Percentiles rank a stretch among this genome's conserved stretches.
phyloP scores from a whole-genome alignment of 2,888 invertebrate genomes.

The Hecatera dysodea region DNA sequence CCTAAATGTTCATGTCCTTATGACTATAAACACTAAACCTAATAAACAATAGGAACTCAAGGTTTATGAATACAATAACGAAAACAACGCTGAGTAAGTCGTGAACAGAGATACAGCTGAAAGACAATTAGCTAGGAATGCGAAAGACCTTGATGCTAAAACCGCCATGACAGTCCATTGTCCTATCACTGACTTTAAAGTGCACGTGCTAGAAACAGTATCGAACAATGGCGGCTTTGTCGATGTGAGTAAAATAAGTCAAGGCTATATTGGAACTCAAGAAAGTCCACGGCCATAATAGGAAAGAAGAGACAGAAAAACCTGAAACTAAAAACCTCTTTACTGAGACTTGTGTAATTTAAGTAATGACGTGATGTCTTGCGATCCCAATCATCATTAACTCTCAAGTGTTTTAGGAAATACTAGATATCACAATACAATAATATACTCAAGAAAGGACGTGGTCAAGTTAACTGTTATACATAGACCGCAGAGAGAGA shows the following conservation, averaged over 20 bases:
- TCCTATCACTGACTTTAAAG: constrained; percentile 43
- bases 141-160: constrained; percentile 44
- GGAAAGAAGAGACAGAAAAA: constrained; percentile 12
- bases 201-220: constrained; percentile 27
- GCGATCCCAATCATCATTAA: background rate
- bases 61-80: constrained; percentile 15
- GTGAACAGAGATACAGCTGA: constrained; percentile 38
- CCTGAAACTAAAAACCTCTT: background rate
- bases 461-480: constrained; percentile 4
- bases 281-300: constrained; percentile 8
- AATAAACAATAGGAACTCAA: constrained; percentile 30
- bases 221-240: constrained; percentile 34
- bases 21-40: constrained; percentile 23
- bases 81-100: constrained; percentile 30
- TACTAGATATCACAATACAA: background rate
- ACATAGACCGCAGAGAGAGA: background rate
- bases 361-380: background rate
- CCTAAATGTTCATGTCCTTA: constrained; percentile 19
- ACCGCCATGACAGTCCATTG: constrained; percentile 44
- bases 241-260: constrained; percentile 38
- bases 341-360: background rate
- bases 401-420: constrained; percentile 10
- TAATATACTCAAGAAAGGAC: background rate
- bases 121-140: constrained; percentile 54
- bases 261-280: constrained; percentile 38